Base-by-base conservation (phyloP, 2,888 invertebrate genomes). In the Caenorhabditis becei region DNA sequence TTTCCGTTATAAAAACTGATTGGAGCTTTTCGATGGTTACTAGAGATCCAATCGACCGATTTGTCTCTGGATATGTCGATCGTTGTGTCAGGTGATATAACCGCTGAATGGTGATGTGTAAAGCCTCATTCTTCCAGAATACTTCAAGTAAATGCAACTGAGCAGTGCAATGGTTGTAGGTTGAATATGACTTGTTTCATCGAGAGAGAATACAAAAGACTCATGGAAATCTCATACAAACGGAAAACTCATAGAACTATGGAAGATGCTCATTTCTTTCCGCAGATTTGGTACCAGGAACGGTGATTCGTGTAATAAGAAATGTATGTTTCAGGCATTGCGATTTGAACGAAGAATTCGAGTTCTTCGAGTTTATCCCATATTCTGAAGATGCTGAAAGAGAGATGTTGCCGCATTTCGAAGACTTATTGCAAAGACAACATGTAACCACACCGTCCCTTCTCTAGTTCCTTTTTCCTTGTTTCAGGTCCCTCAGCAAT, bases 111-210 rank as follows among this genome's bases (percentile, higher is more conserved):
- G n/a, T n/a, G n/a, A n/a, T n/a, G n/a, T n/a, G n/a, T n/a, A n/a
- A n/a, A n/a, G n/a, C n/a, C n/a, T n/a, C n/a, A n/a, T n/a, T n/a
- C n/a, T 47, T 47, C 10, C 18, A 75, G 69, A 69, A 32, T 63
- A 51, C n/a, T 32, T 0, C 54, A 49, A 16, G 59, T 23, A 10
- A 66, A 79, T 4, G 54, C 10, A 18, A 71, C 80, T 0, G 56
- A 56, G 18, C 83, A 84, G 53, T 88, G 88, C 61, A 86, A 88
- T 51, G 82, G 86, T 0, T 88, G 88, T 62, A 62, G 81, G 14
- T 61, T 82, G 37, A 88, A 88, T 44, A 79, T 88, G 83, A 88
- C 88, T 1, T 88, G 88, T 61, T 88, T 88, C 65, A 71, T 88
- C 23, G 54, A 84, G 14, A 70, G 41, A 4, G 88, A 88, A 69